Conservation (phyloP, 2,113 vertebrate species). For the Varanus salvator region DNA sequence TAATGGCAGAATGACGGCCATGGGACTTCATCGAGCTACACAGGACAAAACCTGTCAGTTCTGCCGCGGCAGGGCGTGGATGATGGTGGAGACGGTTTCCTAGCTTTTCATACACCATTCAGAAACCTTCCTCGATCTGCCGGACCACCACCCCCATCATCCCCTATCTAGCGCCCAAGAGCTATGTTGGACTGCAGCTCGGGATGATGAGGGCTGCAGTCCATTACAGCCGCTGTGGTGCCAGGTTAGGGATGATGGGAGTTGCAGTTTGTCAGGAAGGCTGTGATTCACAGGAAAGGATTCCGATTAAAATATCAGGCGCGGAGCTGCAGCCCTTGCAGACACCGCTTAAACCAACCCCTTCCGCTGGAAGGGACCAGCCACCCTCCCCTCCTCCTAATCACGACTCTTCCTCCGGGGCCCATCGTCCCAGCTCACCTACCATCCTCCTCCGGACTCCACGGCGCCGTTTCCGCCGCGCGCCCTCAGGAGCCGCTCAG, state of each 20-base stretch:
- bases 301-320: not conserved
- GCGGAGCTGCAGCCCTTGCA: not conserved
- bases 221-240: too few relatives aligned
- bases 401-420: slow-evolving; percentile 7
- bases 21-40: not conserved
- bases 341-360: not conserved
- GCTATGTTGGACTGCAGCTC: too few relatives aligned
- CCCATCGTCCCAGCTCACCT: not conserved
- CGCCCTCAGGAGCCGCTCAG: not conserved
- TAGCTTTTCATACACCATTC: not conserved
- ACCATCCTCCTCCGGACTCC: slow-evolving; percentile 7
- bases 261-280: too few relatives aligned
- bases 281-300: not conserved
- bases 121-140: not conserved
- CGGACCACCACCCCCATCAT: too few relatives aligned
- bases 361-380: not conserved
- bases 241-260: too few relatives aligned
- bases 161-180: too few relatives aligned
- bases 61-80: not conserved
- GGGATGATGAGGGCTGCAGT: too few relatives aligned
- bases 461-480: slow-evolving; percentile 31
- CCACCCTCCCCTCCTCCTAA: not conserved
- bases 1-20: not conserved
- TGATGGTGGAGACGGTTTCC: not conserved
- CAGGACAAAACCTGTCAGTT: not conserved